Conservation (phyloP, 2,888 invertebrate species). For the Protula sp. region DNA sequence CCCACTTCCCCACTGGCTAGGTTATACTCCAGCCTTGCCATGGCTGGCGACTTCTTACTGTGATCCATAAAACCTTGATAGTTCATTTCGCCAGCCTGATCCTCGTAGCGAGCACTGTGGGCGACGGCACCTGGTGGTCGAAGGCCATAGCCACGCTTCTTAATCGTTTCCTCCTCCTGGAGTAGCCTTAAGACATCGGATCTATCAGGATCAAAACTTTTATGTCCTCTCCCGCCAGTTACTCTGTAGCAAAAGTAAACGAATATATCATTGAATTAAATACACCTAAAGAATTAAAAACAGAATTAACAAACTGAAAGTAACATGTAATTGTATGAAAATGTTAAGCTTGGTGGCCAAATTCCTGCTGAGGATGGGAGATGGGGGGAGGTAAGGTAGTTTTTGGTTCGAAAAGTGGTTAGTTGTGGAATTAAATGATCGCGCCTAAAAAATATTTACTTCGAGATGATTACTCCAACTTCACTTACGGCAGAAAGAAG, state of each 20-base stretch:
- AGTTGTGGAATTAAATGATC: no score
- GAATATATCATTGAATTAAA: not conserved
- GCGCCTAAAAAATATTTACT: no score
- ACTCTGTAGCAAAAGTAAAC: constrained; percentile 7
- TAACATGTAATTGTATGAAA: no score
- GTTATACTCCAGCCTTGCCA: constrained; percentile 6
- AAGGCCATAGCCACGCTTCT: not conserved
- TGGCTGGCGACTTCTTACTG: constrained; percentile 10
- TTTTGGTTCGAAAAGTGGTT: no score
- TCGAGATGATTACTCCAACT: no score
- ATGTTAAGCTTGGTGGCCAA: no score
- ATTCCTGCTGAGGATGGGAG: no score
- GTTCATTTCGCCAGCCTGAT: constrained; percentile 2
- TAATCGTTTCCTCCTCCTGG: constrained; percentile 18
- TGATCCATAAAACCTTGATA: constrained; percentile 10
- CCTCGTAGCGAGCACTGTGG: constrained; percentile 4
- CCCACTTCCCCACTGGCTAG: not conserved
- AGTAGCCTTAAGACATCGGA: constrained; percentile 22
- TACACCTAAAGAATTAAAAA: no score
- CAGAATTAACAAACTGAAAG: no score
- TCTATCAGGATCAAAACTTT: constrained; percentile 20
- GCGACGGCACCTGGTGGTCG: not conserved
- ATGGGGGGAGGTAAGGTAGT: no score
- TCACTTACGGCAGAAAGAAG: no score
- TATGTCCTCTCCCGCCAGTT: constrained; percentile 8